Base-by-base conservation (phyloP, 2,888 invertebrate genomes). In the Pyrgus malvae region DNA sequence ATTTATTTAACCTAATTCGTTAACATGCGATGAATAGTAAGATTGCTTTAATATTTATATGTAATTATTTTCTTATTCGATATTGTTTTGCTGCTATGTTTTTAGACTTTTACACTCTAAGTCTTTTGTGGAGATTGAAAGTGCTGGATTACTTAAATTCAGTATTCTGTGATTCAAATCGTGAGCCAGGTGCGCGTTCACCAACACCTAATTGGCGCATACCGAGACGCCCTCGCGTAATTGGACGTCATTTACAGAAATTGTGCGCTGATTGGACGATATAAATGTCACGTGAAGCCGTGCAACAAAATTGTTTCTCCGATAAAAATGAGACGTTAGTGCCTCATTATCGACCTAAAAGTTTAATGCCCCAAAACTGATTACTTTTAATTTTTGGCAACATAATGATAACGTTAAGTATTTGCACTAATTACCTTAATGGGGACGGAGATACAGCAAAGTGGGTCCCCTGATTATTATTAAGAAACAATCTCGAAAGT, bases 221-320 rank as follows among this genome's bases (percentile, higher is more conserved):
- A 75, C 78, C 76, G 73, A 75, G 81, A 82, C 85, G 80, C 87
- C 80, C 73, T 75, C 76, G 54, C 75, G 77, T 86, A 85, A 87
- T 87, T 86, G 86, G 84, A 76, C 73, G 73, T 80, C 81, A 80
- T 83, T 86, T 85, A 76, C 74, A 69, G 73, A 77, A 78, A 86
- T 86, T 78, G 77, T 67, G 65, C 69, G 63, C 67, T 74, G 82
- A 83, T 83, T 80, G 80, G 80, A 62, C 60, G 76, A 80, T 81
- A 79, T 78, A 68, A 76, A 76, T 76, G 80, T 83, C 80, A 78
- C 67, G 69, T 68, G 65, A 67, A 27, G 31, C 11, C 41, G 41
- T 41, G 16, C 41, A 41, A 23, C 37, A 27, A 14, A 41, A 49
- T 37, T 27, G 16, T 23, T 35, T 25, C 37, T 40, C 40, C 17